Base-by-base conservation (phyloP, 2,888 invertebrate genomes). In the Drosophila monieri region DNA sequence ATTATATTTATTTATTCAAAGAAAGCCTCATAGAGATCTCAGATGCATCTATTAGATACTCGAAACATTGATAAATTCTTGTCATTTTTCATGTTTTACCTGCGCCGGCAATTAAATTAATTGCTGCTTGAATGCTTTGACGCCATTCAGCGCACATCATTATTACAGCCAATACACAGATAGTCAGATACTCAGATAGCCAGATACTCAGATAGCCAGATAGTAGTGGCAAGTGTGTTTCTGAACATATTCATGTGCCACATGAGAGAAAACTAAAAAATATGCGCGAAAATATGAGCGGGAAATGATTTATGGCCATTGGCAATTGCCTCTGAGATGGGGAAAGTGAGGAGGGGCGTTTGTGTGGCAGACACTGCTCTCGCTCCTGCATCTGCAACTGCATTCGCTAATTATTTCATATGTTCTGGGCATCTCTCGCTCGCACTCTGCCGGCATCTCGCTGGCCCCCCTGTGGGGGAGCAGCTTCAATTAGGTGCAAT, bases 231-330 rank as follows among this genome's bases (percentile, higher is more conserved):
- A 52, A n/a, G 32, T 59, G 47, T 21, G 32, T 61, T 54, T 32
- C 43, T 39, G 61, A 74, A 74, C 56, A 81, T 65, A 74, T 74
- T 67, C 76, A 54, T 73, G 65, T 76, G 78, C 74, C 71, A 51
- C 69, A 75, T 68, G 70, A 75, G 60, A 64, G 76, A 77, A 75
- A 80, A 83, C 77, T 84, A 76, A 78, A 80, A 81, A 83, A 75
- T 77, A 74, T 77, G 74, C 76, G 71, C 64, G 65, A 78, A 76
- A 86, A 78, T 87, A 85, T 80, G 87, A 86, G 81, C 64, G 76
- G 75, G 80, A 78, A 77, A 89, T 89, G 89, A 89, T 89, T 89
- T 89, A 89, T 89, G 74, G 69, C 77, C 71, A 57, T 65, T 64
- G 52, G 52, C 62, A 64, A 64, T 65, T 64, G 62, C 62, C 74